phyloP scores from a whole-genome alignment of 2,113 vertebrate species.

The Bubo scandiacus region DNA sequence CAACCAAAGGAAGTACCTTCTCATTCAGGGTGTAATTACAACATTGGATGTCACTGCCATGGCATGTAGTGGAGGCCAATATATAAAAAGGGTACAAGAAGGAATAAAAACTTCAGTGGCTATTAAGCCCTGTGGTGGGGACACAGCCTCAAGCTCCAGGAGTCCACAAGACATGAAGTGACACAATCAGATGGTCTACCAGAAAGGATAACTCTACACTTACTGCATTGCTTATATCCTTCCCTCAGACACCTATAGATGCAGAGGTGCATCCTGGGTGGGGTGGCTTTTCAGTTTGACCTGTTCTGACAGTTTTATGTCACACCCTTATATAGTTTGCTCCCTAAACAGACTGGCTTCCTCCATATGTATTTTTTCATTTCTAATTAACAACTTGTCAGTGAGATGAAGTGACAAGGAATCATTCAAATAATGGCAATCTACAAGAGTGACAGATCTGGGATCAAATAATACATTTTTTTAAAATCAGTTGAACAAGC shows the following conservation, averaged over 20 bases:
- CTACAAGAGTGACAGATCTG: background rate
- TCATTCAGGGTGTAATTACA: background rate
- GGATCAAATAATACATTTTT: background rate
- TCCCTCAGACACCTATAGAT: background rate
- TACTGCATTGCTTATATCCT: background rate
- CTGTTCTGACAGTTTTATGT: background rate
- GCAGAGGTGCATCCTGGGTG: background rate
- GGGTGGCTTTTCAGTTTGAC: background rate
- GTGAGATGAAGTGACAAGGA: background rate
- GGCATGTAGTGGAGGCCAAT: background rate
- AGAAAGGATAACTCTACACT: background rate
- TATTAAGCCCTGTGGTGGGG: background rate
- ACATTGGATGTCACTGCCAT: background rate
- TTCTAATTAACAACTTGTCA: background rate
- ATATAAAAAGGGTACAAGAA: background rate
- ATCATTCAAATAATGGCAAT: background rate
- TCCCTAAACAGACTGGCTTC: background rate
- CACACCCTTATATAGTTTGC: background rate
- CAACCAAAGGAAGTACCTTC: background rate
- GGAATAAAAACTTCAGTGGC: background rate
- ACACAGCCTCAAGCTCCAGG: background rate
- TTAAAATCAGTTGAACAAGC: background rate
- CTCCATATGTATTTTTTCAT: background rate
- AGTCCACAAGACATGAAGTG: background rate
- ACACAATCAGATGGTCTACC: background rate